A percentile compares a stretch with the other conserved stretches of the same genome.
Conservation (phyloP, 2,113 vertebrate genomes). For the Tragelaphus imberbis region DNA sequence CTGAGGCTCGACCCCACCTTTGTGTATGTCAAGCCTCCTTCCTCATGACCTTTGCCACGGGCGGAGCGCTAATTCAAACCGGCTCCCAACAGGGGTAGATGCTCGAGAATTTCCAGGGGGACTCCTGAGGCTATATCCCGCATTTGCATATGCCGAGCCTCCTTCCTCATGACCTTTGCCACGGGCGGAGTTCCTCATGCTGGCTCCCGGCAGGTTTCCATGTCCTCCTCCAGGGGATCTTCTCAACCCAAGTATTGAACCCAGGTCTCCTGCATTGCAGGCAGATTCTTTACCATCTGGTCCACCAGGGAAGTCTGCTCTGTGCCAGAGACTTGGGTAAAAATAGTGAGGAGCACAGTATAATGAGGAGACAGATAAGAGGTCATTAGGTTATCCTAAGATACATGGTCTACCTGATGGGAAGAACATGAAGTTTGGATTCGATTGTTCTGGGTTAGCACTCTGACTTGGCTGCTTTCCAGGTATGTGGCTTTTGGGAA, state of each 20-base stretch:
- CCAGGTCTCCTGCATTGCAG: neutral
- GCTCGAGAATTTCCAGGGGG: no score
- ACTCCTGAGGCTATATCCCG: no score
- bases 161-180: no score
- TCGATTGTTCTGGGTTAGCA: neutral
- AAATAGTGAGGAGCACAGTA: neutral
- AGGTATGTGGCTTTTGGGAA: neutral
- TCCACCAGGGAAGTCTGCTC: neutral
- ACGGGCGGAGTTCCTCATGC: no score
- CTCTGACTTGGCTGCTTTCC: neutral
- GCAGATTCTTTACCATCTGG: neutral
- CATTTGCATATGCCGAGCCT: no score
- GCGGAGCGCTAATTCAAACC: no score
- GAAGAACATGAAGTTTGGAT: no score
- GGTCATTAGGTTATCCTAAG: fast-evolving
- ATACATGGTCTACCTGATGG: fast-evolving
- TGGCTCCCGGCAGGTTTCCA: neutral
- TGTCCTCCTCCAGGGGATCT: neutral
- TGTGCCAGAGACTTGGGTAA: neutral
- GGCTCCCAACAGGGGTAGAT: no score
- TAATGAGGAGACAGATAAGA: no score
- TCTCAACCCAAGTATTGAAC: neutral
- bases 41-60: no score
- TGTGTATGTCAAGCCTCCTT: no score
- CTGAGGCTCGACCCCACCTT: no score